These are phyloP conservation scores for Protophormia terraenovae DNA, from an alignment of 2,888 invertebrate genomes.

Conservation along the genomic window DNA sequence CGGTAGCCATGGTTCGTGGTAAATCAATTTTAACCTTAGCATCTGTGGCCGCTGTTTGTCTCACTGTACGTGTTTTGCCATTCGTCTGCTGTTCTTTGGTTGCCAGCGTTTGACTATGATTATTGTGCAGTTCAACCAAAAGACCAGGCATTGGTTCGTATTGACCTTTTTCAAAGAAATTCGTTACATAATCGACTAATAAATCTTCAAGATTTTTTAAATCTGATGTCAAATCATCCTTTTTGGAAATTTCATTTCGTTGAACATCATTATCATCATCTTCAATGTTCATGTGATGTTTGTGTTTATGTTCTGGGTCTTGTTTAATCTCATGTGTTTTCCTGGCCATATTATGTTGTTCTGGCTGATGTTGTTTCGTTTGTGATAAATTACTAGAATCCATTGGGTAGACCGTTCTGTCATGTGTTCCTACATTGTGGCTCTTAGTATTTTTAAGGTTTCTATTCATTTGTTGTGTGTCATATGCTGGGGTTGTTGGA, in stretches of 20 bases:
- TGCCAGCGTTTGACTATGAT: slow-evolving; percentile 70
- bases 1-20: slow-evolving; percentile 83
- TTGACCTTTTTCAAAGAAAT: slow-evolving; percentile 75
- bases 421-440: not conserved
- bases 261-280: too few relatives aligned
- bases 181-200: slow-evolving; percentile 75
- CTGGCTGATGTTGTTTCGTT: not conserved
- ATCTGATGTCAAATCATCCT: slow-evolving; percentile 70
- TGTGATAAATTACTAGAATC: slow-evolving; percentile 18
- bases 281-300: not conserved
- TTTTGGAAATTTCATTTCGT: slow-evolving; percentile 19
- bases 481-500: not conserved
- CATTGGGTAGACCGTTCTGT: not conserved
- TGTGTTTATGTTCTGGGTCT: not conserved
- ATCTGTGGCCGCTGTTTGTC: slow-evolving; percentile 81
- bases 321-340: not conserved
- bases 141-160: slow-evolving; percentile 76
- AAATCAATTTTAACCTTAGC: slow-evolving; percentile 84
- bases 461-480: slow-evolving; percentile 2
- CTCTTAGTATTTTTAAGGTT: not conserved
- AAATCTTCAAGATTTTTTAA: slow-evolving; percentile 74
- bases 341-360: not conserved
- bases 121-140: slow-evolving; percentile 73
- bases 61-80: slow-evolving; percentile 3
- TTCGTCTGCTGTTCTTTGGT: not conserved